phyloP scores from a whole-genome alignment of 2,888 invertebrate species.

The Villa cingulata region DNA sequence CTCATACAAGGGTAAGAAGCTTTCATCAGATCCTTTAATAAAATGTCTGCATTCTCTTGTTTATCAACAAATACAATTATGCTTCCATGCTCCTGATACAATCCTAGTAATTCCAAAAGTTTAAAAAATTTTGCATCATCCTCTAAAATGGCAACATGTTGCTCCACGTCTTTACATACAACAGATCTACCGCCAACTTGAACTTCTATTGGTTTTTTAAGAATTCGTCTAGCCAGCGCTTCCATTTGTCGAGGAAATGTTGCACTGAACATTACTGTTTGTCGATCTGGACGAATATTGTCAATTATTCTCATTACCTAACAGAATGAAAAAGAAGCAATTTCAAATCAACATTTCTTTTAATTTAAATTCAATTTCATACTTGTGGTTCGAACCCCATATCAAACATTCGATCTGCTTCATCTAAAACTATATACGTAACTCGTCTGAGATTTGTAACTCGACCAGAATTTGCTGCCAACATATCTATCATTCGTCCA shows the following conservation, averaged over 20 bases:
- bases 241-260: constrained; percentile 99
- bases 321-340: constrained; percentile 1
- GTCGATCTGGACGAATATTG: constrained; percentile 90
- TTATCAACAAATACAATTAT: constrained; percentile 97
- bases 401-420: constrained; percentile 99
- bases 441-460: constrained; percentile 95
- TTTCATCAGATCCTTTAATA: constrained; percentile 88
- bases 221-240: constrained; percentile 82
- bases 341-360: neutral
- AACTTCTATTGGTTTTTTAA: constrained; percentile 92
- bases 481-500: constrained; percentile 99
- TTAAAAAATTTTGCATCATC: constrained; percentile 98
- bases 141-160: constrained; percentile 82
- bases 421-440: constrained; percentile 94
- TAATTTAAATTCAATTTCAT: neutral
- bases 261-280: constrained; percentile 98
- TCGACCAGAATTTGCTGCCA: constrained; percentile 94
- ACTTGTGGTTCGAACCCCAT: constrained; percentile 83
- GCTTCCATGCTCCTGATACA: constrained; percentile 81
- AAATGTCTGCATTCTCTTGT: constrained; percentile 90
- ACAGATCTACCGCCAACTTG: constrained; percentile 94
- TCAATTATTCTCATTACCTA: constrained; percentile 94
- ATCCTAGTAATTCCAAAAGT: constrained; percentile 88
- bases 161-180: constrained; percentile 96
- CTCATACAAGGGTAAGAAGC: constrained; percentile 95